A percentile compares a stretch with the other conserved stretches of the same genome.
Evolutionary conservation across 2,113 vertebrate genomes (phyloP).

Genomic region (Cyanistes caeruleus): DNA sequence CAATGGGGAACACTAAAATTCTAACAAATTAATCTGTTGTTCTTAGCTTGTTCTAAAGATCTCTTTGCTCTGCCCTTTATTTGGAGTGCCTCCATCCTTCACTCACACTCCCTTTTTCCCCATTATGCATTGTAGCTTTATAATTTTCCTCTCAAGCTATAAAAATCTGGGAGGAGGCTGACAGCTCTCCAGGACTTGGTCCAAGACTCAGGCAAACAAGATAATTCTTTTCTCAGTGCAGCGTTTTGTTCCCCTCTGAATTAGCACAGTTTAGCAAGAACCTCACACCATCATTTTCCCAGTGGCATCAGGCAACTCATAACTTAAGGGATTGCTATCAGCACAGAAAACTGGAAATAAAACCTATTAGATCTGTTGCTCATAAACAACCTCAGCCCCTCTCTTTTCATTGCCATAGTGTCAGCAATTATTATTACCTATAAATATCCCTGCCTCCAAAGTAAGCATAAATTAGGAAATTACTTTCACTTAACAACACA

Average conservation of each 20-base stretch:
- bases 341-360: background rate
- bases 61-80: background rate
- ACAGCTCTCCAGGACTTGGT: background rate
- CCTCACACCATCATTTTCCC: background rate
- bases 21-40: background rate
- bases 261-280: background rate
- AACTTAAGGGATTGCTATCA: background rate
- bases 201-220: conserved; percentile 14
- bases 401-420: background rate
- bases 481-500: background rate
- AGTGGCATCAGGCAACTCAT: background rate
- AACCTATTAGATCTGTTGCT: background rate
- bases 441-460: background rate
- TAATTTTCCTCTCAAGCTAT: background rate
- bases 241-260: background rate
- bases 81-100: background rate
- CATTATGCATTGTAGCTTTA: background rate
- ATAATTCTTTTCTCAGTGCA: background rate
- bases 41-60: background rate
- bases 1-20: background rate
- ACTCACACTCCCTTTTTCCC: background rate
- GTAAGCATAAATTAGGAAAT: background rate
- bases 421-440: background rate
- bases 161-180: background rate
- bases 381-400: background rate